phyloP scores from a whole-genome alignment of 2,113 vertebrate genomes.

The Tor tambroides region DNA sequence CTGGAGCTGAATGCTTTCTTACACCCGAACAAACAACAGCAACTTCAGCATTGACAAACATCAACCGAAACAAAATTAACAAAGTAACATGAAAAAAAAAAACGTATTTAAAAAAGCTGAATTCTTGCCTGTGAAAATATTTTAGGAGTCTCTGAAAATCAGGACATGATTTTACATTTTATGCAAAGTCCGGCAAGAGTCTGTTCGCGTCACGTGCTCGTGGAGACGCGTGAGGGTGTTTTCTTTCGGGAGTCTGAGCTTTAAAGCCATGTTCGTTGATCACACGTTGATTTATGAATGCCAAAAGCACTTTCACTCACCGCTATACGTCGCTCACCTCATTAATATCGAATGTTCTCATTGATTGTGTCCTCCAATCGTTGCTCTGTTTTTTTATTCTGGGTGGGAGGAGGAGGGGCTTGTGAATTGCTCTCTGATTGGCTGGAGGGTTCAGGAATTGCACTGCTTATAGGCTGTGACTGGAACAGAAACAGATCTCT shows the following conservation, averaged over 20 bases:
- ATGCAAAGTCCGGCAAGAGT: constrained; percentile 85
- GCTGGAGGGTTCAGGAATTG: constrained; percentile 2
- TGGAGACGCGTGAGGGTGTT: constrained; percentile 31
- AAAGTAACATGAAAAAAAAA: constrained; percentile 49
- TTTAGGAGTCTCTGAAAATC: constrained; percentile 79
- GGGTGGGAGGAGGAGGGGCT: not conserved
- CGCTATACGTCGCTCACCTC: constrained; percentile 47
- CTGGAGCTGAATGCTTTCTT: constrained; percentile 77
- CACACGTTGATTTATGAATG: constrained; percentile 66
- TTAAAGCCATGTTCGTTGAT: constrained; percentile 71
- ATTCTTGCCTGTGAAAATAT: constrained; percentile 82
- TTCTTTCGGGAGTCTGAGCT: constrained; percentile 63
- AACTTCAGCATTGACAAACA: constrained; percentile 46
- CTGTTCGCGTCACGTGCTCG: constrained; percentile 26
- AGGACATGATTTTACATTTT: constrained; percentile 88
- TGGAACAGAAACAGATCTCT: constrained; percentile 9
- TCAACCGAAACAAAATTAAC: constrained; percentile 54
- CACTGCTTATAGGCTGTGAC: constrained; percentile 27
- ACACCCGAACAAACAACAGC: constrained; percentile 67
- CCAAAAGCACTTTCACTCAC: constrained; percentile 62
- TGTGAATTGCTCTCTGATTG: constrained; percentile 47
- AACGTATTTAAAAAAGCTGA: constrained; percentile 61
- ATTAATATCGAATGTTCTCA: constrained; percentile 23
- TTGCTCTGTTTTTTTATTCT: not conserved
- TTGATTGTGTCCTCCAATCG: not conserved